Evolutionary conservation across 2,113 vertebrate genomes (phyloP), one percentile per base, ranked within the genome.

Genomic region (Mesembrinibis cayennensis): DNA sequence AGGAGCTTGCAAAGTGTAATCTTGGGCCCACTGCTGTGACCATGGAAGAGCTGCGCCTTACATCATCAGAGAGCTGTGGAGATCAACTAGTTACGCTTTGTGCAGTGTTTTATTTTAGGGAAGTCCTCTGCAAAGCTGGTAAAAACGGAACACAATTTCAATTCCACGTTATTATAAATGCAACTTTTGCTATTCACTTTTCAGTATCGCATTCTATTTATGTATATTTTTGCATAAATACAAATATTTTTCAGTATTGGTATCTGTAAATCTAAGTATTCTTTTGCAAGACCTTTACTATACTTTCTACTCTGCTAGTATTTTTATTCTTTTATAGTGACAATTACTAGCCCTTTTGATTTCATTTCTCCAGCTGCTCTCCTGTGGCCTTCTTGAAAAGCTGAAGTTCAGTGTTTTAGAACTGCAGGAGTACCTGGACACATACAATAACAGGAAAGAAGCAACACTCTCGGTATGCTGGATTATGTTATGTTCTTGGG

Each of bases 361-460:
- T 89, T 96, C 13, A 63, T 94, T 81, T 95, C 87, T 98, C 55
- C 93, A 99, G 99, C 99, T 99, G 79, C 98, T 99, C 65, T 99
- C 99, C 77, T 99, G 99, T 91, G 99, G 99, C 79, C 99, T 99
- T 84, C 98, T 99, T 89, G 99, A 99, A 85, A 99, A 99, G 97
- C 98, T 99, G 97, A 99, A 99, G 97, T 99, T 99, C 98, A 99
- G 99, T 95, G 99, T 99, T 19, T 93, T 99, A 93, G 99, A 99
- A 97, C 98, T 99, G 52, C 99, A 99, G 96, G 99, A 99, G 97
- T 99, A 99, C 96, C 94, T 99, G 97, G 99, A 99, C 90, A 99
- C 99, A 1, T 99, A 99, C 97, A 99, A 99, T 98, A 99, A 98
- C 93, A 99, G 98, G 85, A 99, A 99, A 95, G 99, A 99, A 94